These are phyloP conservation scores for Brachionus calyciflorus DNA, from an alignment of 1,140 invertebrate genomes.

Conservation along the genomic window DNA sequence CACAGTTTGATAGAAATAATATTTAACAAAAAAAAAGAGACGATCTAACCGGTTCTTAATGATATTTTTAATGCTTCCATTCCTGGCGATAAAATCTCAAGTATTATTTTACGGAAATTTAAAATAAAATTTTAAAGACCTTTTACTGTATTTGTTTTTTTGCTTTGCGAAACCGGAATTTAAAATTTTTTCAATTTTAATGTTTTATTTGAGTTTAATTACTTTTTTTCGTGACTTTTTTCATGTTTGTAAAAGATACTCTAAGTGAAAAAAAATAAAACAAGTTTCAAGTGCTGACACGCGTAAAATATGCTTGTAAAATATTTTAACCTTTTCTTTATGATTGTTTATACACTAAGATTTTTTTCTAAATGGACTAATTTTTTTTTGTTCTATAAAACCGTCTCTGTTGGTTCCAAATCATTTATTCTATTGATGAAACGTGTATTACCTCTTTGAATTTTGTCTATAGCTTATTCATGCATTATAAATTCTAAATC, in stretches of 20 bases:
- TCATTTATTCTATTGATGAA: too few relatives aligned
- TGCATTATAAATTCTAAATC: too few relatives aligned
- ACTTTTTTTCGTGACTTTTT: constrained; percentile 37
- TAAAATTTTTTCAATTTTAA: constrained; percentile 22
- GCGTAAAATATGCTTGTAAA: background rate
- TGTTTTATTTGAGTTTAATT: background rate
- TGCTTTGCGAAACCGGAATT: background rate
- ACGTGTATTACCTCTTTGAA: too few relatives aligned
- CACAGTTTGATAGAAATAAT: constrained; percentile 15
- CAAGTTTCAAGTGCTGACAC: constrained; percentile 11
- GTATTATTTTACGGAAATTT: background rate
- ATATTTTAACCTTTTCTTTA: too few relatives aligned
- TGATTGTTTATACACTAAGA: too few relatives aligned
- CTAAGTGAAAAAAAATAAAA: background rate
- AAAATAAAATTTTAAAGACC: constrained; percentile 7
- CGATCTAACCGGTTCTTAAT: constrained; percentile 21
- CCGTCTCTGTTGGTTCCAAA: too few relatives aligned
- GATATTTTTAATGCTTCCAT: constrained; percentile 30
- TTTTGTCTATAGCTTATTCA: too few relatives aligned
- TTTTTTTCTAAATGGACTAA: too few relatives aligned
- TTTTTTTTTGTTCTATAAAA: too few relatives aligned
- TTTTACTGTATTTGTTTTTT: background rate
- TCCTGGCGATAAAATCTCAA: too few relatives aligned
- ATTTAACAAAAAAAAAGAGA: too few relatives aligned
- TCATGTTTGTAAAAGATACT: background rate